phyloP scores from a whole-genome alignment of 2,888 invertebrate genomes.

The Mesorhabditis sp. region DNA sequence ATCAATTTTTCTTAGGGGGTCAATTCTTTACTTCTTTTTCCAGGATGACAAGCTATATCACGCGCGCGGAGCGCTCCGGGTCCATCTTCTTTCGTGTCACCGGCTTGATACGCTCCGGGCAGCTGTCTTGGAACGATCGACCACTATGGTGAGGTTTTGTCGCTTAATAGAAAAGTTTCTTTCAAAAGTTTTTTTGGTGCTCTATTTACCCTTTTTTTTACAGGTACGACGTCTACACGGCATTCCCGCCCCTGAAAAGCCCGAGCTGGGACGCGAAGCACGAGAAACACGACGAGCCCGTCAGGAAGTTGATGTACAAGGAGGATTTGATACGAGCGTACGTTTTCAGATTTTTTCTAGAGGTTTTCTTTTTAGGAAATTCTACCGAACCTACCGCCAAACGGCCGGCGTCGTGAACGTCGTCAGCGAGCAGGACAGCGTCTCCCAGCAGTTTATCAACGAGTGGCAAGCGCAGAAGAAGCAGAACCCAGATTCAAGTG shows the following conservation, averaged over 20 bases:
- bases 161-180: background rate
- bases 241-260: constrained; percentile 81
- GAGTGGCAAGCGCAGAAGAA: constrained; percentile 42
- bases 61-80: constrained; percentile 46
- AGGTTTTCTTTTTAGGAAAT: constrained; percentile 57
- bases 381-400: constrained; percentile 59
- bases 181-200: background rate
- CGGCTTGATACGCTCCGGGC: constrained; percentile 76
- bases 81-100: constrained; percentile 49
- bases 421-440: constrained; percentile 39
- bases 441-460: constrained; percentile 56
- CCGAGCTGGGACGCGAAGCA: constrained; percentile 70
- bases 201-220: background rate
- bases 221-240: constrained; percentile 77
- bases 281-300: constrained; percentile 61
- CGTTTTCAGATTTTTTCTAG: constrained; percentile 11
- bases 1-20: too few relatives aligned
- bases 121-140: constrained; percentile 75
- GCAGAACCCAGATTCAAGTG: constrained; percentile 1
- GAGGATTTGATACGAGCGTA: constrained; percentile 82
- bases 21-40: background rate
- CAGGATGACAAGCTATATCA: constrained; percentile 44
- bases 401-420: constrained; percentile 55
- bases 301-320: constrained; percentile 74
- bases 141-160: constrained; percentile 73